Percentiles rank a stretch among this genome's conserved stretches.
Evolutionary conservation across 2,888 invertebrate genomes (phyloP).

Genomic region (Strigamia maritima): DNA sequence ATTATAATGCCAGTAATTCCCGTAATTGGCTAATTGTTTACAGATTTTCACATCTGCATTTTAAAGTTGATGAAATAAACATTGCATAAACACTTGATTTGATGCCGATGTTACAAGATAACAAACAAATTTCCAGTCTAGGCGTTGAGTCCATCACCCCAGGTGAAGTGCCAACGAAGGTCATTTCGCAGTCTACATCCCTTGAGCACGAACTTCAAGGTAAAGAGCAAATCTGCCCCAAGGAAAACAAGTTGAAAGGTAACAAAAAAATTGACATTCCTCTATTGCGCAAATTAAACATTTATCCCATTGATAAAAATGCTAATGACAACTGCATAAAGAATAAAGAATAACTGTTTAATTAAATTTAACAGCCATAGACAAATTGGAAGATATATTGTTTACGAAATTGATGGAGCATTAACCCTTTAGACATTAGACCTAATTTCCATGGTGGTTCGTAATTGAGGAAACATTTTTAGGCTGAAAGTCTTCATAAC

Average conservation of each 20-base stretch:
- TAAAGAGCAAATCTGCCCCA: background rate
- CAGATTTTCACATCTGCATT: no score
- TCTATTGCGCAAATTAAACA: background rate
- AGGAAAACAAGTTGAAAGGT: constrained; percentile 10
- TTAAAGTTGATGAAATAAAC: background rate
- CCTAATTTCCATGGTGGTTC: background rate
- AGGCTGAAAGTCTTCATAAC: constrained; percentile 5
- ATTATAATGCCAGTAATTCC: no score
- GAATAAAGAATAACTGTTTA: background rate
- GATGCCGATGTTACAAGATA: background rate
- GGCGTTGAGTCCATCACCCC: constrained; percentile 12
- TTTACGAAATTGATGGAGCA: background rate
- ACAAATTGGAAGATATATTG: background rate
- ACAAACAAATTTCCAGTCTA: background rate
- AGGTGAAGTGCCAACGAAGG: constrained; percentile 10
- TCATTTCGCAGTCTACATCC: constrained; percentile 10
- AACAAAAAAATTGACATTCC: background rate
- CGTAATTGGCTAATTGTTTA: no score
- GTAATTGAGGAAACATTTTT: constrained; percentile 10
- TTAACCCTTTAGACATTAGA: constrained; percentile 10
- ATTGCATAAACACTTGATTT: background rate
- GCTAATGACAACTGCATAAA: constrained; percentile 20
- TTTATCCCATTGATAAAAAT: constrained; percentile 16
- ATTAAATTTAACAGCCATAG: background rate
- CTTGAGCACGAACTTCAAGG: constrained; percentile 10